Evolutionary conservation across 2,113 vertebrate species (phyloP).

Genomic region (Noturus placidus): DNA sequence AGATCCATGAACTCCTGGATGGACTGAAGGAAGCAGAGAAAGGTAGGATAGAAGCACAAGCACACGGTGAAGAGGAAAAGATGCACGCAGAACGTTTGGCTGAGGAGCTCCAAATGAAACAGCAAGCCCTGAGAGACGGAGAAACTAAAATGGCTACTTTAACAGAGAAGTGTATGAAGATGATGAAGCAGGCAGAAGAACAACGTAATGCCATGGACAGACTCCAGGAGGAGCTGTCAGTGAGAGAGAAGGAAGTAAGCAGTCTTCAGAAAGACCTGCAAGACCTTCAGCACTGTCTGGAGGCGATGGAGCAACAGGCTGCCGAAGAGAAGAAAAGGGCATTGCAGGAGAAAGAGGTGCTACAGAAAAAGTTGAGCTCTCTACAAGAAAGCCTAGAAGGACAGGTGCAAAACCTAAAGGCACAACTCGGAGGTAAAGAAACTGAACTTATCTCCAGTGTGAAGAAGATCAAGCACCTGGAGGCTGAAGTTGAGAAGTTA

Average conservation of each 20-base stretch:
- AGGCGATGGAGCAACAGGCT: constrained; percentile 67
- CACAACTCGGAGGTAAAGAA: constrained; percentile 73
- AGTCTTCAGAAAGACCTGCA: constrained; percentile 77
- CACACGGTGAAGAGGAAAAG: constrained; percentile 64
- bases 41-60: constrained; percentile 69
- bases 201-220: constrained; percentile 64
- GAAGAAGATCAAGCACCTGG: constrained; percentile 69
- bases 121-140: constrained; percentile 65
- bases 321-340: constrained; percentile 60
- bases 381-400: constrained; percentile 71
- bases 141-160: constrained; percentile 67
- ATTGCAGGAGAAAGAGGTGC: constrained; percentile 67
- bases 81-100: constrained; percentile 71
- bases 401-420: constrained; percentile 63
- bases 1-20: constrained; percentile 74
- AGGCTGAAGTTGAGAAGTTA: constrained; percentile 73
- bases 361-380: constrained; percentile 60
- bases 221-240: constrained; percentile 68
- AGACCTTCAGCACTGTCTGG: constrained; percentile 69
- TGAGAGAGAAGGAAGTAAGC: constrained; percentile 73
- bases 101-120: constrained; percentile 74
- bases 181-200: constrained; percentile 64
- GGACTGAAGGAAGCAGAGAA: constrained; percentile 78
- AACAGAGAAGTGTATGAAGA: constrained; percentile 68
- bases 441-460: constrained; percentile 68